These are phyloP conservation scores for Nasonia vitripennis DNA, from an alignment of 1,140 invertebrate genomes.

Conservation along the genomic window DNA sequence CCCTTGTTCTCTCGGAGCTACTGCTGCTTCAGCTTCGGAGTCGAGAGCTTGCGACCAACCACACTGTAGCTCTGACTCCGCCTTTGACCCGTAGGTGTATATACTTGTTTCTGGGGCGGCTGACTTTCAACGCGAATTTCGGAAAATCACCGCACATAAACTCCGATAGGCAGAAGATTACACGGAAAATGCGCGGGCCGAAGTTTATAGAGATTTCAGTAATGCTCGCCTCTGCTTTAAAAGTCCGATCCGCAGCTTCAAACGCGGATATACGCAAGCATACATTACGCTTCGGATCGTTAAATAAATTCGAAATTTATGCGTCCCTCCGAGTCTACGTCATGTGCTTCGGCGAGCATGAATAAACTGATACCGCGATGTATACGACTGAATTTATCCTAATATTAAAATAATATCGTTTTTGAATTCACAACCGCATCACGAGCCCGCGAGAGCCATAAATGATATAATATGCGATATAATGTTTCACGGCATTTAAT, in stretches of 20 bases:
- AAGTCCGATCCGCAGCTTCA: not conserved
- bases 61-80: not conserved
- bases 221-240: not conserved
- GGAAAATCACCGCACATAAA: not conserved
- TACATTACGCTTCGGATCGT: not conserved
- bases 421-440: not conserved
- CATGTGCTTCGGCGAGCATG: not conserved
- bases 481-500: not conserved
- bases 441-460: too few species aligned
- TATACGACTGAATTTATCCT: not conserved
- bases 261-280: not conserved
- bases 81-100: not conserved
- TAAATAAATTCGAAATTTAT: not conserved
- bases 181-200: not conserved
- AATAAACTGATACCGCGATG: conserved; percentile 1
- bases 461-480: too few species aligned
- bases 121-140: not conserved
- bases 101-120: not conserved
- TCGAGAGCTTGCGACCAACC: not conserved
- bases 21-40: not conserved
- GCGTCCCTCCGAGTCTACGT: not conserved
- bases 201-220: not conserved
- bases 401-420: not conserved
- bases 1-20: not conserved
- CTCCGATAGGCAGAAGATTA: not conserved